phyloP scores from a whole-genome alignment of 2,888 invertebrate genomes.

The Tribolium freemani region DNA sequence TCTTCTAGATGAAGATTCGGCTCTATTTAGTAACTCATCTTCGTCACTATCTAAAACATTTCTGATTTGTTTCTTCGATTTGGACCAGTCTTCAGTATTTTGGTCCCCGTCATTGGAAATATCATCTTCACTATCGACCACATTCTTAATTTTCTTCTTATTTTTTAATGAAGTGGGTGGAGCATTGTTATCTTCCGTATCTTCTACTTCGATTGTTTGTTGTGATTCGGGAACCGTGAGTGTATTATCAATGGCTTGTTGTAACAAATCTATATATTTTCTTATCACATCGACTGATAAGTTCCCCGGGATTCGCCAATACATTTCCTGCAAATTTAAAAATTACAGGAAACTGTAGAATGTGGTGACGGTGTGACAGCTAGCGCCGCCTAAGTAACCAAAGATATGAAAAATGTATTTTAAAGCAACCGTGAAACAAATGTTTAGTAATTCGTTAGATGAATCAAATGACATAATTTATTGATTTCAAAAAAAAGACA shows the following conservation, averaged over 20 bases:
- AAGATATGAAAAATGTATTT: not conserved
- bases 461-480: not conserved
- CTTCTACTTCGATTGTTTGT: not conserved
- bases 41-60: no score
- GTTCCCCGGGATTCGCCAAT: conserved; percentile 87
- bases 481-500: not conserved
- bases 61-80: no score
- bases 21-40: no score
- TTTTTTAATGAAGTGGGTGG: not conserved
- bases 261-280: conserved; percentile 72
- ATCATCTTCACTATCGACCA: conserved; percentile 5
- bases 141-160: not conserved
- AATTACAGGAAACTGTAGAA: not conserved
- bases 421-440: not conserved
- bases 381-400: not conserved
- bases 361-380: not conserved
- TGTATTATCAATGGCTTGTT: conserved; percentile 72
- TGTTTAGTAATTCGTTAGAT: not conserved
- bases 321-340: conserved; percentile 76
- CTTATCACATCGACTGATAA: conserved; percentile 72
- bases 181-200: not conserved
- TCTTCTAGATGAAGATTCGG: not conserved
- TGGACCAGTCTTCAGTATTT: no score
- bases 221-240: conserved; percentile 50
- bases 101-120: not conserved